phyloP scores from a whole-genome alignment of 1,140 invertebrate genomes.

The Batillaria attramentaria region DNA sequence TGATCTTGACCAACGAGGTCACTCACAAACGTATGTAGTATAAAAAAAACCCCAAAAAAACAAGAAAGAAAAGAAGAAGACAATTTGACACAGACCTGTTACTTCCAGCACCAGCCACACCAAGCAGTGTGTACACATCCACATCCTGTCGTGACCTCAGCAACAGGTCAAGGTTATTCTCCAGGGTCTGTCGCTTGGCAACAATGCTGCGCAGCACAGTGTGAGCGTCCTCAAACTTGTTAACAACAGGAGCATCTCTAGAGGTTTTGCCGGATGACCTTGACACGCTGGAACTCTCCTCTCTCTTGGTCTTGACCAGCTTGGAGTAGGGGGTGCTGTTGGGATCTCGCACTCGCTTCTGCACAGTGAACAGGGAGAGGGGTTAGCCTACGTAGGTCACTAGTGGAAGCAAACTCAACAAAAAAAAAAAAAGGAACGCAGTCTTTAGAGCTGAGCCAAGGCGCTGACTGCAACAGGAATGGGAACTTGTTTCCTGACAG shows the following conservation, averaged over 20 bases:
- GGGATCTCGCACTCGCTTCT: constrained; percentile 16
- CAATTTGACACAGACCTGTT: constrained; percentile 18
- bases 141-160: constrained; percentile 52
- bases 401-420: no score
- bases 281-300: not conserved
- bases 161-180: constrained; percentile 61
- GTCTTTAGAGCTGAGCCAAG: no score
- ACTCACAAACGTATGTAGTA: no score
- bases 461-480: no score
- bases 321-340: constrained; percentile 40
- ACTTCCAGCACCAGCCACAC: not conserved
- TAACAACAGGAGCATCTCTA: constrained; percentile 31
- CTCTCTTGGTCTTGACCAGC: constrained; percentile 3
- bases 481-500: no score
- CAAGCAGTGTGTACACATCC: constrained; percentile 50
- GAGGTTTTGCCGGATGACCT: not conserved
- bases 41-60: not conserved
- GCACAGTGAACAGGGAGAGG: not conserved
- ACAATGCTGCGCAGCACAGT: constrained; percentile 54
- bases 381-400: no score
- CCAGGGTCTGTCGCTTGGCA: constrained; percentile 50
- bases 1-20: no score
- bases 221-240: constrained; percentile 54
- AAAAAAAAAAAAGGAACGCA: no score
- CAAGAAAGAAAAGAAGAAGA: not conserved